Percentiles rank a stretch among this genome's conserved stretches.
Evolutionary conservation across 2,888 invertebrate genomes (phyloP).

Genomic region (Epinotia demarniana): DNA sequence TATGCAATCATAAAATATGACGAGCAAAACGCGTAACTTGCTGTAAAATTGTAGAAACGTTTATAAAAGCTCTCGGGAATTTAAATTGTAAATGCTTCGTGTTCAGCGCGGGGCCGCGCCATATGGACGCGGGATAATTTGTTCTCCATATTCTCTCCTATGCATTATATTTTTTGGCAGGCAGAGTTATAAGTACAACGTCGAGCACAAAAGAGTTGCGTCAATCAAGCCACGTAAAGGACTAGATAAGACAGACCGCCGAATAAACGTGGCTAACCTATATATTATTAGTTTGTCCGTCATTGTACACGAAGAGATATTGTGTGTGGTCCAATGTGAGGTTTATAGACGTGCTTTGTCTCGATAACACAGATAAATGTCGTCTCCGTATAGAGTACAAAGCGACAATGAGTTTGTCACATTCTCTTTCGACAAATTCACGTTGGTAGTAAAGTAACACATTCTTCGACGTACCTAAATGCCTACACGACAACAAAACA

Average conservation of each 20-base stretch:
- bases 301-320: slow-evolving; percentile 77
- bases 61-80: slow-evolving; percentile 42
- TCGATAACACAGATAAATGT: slow-evolving; percentile 84
- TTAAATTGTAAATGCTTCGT: slow-evolving; percentile 43
- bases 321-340: slow-evolving; percentile 83
- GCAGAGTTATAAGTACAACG: slow-evolving; percentile 59
- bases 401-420: slow-evolving; percentile 77
- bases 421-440: slow-evolving; percentile 78
- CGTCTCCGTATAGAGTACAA: slow-evolving; percentile 78
- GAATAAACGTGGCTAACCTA: slow-evolving; percentile 72
- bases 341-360: slow-evolving; percentile 82
- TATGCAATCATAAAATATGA: slow-evolving; percentile 45
- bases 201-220: slow-evolving; percentile 59
- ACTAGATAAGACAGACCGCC: slow-evolving; percentile 71
- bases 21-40: slow-evolving; percentile 38
- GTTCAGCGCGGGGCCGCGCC: slow-evolving; percentile 22
- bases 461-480: slow-evolving; percentile 50
- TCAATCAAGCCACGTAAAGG: slow-evolving; percentile 69
- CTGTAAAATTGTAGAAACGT: slow-evolving; percentile 45
- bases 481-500: slow-evolving; percentile 55
- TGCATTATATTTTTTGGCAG: slow-evolving; percentile 61
- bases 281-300: slow-evolving; percentile 77
- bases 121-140: slow-evolving; percentile 51
- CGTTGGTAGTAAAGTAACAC: slow-evolving; percentile 69
- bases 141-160: slow-evolving; percentile 53